phyloP scores from a whole-genome alignment of 2,797 vertebrate genomes.

The Gephyroberyx darwinii region DNA sequence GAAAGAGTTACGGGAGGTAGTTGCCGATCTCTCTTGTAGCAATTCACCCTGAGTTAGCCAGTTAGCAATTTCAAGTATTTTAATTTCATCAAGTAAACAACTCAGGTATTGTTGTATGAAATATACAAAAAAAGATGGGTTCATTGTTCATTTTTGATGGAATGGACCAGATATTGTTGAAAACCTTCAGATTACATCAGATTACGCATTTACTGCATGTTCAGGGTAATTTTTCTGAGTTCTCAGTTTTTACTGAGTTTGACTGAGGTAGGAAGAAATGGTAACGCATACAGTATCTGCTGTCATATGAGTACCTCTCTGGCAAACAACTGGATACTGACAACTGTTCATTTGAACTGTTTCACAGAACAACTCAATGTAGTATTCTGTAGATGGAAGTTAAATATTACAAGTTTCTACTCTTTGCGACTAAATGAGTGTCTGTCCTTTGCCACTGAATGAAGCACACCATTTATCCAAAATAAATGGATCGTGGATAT shows the following conservation, averaged over 20 bases:
- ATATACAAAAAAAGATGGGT: neutral
- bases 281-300: neutral
- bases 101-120: neutral
- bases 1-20: neutral
- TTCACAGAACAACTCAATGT: conserved; percentile 16
- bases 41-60: too few species aligned
- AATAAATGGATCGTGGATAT: conserved; percentile 73
- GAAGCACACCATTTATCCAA: conserved; percentile 60
- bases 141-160: conserved; percentile 2
- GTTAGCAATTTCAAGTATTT: neutral
- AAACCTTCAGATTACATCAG: neutral
- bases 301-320: conserved; percentile 38
- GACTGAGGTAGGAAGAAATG: neutral
- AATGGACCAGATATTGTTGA: neutral
- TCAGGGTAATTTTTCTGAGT: too few species aligned
- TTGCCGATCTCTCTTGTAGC: neutral
- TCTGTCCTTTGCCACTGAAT: conserved; percentile 40
- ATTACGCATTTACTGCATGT: too few species aligned
- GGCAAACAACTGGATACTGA: neutral
- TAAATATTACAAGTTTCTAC: conserved; percentile 30
- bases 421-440: conserved; percentile 30
- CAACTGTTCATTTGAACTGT: conserved; percentile 34
- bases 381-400: conserved; percentile 26
- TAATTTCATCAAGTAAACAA: neutral
- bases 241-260: neutral